A percentile compares a stretch with the other conserved stretches of the same genome.
These are phyloP conservation scores for Xylocampa areola DNA, from an alignment of 2,888 invertebrate genomes.

Conservation along the genomic window DNA sequence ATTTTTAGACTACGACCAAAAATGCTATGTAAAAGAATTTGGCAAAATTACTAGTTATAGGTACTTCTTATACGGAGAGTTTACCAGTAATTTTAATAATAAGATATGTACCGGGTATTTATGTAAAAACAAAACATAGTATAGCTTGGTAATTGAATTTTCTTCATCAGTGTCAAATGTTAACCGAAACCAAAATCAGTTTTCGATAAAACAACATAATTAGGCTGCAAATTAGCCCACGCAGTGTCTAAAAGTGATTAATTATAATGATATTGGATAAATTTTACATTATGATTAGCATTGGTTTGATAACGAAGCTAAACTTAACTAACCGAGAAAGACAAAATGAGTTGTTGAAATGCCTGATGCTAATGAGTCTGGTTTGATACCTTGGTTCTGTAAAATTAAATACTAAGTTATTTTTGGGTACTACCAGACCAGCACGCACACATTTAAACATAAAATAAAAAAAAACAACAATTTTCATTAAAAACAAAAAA, in stretches of 20 bases:
- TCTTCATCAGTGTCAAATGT: slow-evolving; percentile 39
- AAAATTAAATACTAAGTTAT: too few relatives aligned
- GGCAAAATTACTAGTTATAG: background rate
- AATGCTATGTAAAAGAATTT: background rate
- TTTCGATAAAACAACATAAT: slow-evolving; percentile 9
- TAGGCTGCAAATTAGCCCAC: slow-evolving; percentile 30
- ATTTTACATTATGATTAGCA: slow-evolving; percentile 15
- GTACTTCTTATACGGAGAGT: too few relatives aligned
- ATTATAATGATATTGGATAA: slow-evolving; percentile 26
- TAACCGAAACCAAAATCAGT: slow-evolving; percentile 34
- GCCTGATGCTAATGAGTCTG: too few relatives aligned
- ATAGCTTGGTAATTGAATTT: slow-evolving; percentile 15
- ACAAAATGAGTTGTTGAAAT: too few relatives aligned
- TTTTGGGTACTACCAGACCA: too few relatives aligned
- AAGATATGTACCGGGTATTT: background rate
- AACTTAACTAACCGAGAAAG: too few relatives aligned
- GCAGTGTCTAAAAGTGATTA: slow-evolving; percentile 39
- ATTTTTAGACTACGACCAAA: slow-evolving; percentile 4
- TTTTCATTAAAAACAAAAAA: too few relatives aligned
- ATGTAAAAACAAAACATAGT: background rate
- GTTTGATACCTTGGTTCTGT: too few relatives aligned
- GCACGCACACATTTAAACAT: too few relatives aligned
- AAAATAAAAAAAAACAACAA: too few relatives aligned
- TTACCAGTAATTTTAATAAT: background rate
- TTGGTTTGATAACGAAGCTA: too few relatives aligned